These are phyloP conservation scores for Aspidiotus destructor DNA, from an alignment of 2,888 invertebrate genomes.

Conservation along the genomic window DNA sequence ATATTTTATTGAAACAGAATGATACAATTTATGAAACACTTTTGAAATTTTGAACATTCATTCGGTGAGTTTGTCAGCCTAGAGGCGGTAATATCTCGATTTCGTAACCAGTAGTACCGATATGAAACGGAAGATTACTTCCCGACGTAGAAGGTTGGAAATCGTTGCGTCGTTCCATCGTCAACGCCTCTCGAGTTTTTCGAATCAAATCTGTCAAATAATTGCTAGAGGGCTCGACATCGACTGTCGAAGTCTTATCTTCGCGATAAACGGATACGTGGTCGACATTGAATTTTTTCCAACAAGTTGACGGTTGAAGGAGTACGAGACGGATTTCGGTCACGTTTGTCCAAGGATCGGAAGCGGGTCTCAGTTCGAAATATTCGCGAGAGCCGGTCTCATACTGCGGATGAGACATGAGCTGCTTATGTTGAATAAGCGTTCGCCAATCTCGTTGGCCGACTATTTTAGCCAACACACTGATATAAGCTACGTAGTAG, in stretches of 20 bases:
- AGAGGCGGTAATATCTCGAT: constrained; percentile 19
- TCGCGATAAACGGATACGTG: constrained; percentile 33
- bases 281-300: constrained; percentile 33
- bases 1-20: too few relatives aligned
- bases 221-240: background rate
- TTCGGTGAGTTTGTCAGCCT: too few relatives aligned
- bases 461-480: constrained; percentile 23
- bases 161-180: constrained; percentile 19
- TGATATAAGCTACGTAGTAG: constrained; percentile 34
- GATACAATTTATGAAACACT: too few relatives aligned
- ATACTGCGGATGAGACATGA: constrained; percentile 35
- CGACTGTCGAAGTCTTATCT: constrained; percentile 9
- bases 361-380: constrained; percentile 26
- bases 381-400: constrained; percentile 34
- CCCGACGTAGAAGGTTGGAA: background rate
- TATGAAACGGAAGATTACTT: constrained; percentile 17
- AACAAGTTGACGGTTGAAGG: constrained; percentile 34
- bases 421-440: constrained; percentile 24
- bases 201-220: constrained; percentile 20
- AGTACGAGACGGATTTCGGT: constrained; percentile 34
- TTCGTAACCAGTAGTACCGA: constrained; percentile 24
- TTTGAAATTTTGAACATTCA: too few relatives aligned
- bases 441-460: constrained; percentile 26
- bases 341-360: constrained; percentile 33
- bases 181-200: constrained; percentile 20